Evolutionary conservation across 2,113 vertebrate genomes (phyloP).

Genomic region (Eptesicus fuscus): DNA sequence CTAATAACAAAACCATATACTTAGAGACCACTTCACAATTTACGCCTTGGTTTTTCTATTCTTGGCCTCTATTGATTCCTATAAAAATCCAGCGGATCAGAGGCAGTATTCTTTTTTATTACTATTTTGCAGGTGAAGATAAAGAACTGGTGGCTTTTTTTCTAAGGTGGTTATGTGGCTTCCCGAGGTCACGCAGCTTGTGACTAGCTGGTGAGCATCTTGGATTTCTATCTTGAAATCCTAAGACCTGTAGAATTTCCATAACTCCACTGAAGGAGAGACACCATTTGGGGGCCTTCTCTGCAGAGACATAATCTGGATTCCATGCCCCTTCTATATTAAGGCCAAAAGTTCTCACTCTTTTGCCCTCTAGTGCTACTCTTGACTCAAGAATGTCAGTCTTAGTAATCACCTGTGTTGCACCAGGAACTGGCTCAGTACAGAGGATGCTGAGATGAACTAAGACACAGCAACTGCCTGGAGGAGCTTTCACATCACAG

Average conservation of each 20-base stretch:
- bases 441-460: not conserved
- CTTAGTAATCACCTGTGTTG: not conserved
- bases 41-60: slow-evolving; percentile 48
- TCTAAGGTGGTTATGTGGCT: not conserved
- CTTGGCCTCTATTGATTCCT: not conserved
- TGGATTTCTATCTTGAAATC: not conserved
- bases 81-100: slow-evolving; percentile 6
- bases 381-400: not conserved
- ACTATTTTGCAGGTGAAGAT: not conserved
- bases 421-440: not conserved
- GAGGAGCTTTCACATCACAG: not conserved
- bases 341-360: not conserved
- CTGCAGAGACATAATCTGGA: not conserved
- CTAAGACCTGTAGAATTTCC: not conserved
- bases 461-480: not conserved
- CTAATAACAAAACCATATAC: slow-evolving; percentile 20
- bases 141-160: not conserved
- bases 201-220: not conserved
- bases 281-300: rapidly evolving
- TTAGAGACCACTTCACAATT: slow-evolving; percentile 52
- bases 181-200: not conserved
- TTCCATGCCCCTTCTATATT: not conserved
- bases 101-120: not conserved
- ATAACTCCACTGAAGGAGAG: not conserved
- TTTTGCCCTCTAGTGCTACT: not conserved